Evolutionary conservation across 2,113 vertebrate genomes (phyloP), one percentile per base, ranked within the genome.

Genomic region (Lagenorhynchus albirostris): DNA sequence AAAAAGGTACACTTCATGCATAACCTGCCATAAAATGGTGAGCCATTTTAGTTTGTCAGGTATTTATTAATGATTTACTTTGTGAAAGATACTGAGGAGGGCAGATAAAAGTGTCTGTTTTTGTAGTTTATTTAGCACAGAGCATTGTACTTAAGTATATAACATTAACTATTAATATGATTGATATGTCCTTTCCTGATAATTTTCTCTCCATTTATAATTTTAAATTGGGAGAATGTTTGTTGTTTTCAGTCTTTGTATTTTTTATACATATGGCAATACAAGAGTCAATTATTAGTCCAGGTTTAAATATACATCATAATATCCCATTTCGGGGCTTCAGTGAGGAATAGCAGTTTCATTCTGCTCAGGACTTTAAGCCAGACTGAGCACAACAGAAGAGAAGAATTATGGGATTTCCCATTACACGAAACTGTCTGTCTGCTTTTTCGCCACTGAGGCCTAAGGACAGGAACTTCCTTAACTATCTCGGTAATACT

Each of bases 11-110:
- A 82, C 50, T 74, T 94, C 38, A 41, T 95, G 76, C 13, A 13
- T 63, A 95, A 77, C 31, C 21, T 94, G 20, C 41, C 29, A 77
- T 62, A 77, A 93, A 41, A 13, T 89, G 38, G 26, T 76, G 76
- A 96, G 12, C 50, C 41, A 23, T 89, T 89, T 89, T 60, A 89
- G 50, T 93, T 89, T 33, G 65, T 87, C 90, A 73, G 2, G 53
- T 92, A 86, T 85, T 95, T 96, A 73, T 89, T 94, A 74, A 68
- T 76, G 38, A 89, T 96, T 84, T 87, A 91, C 60, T 95, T 82
- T 47, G 62, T 96, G 84, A 89, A 73, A 89, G 47, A 92, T 67
- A 44, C 3, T 73, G 44, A 88, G 85, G 63, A 44, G 38, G 5
- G 12, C 41, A 88, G 82, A 71, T 71, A 77, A 71, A 84, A 60